A percentile compares a stretch with the other conserved stretches of the same genome.
Evolutionary conservation across 1,140 invertebrate genomes (phyloP).

Genomic region (Diuraphis noxia): DNA sequence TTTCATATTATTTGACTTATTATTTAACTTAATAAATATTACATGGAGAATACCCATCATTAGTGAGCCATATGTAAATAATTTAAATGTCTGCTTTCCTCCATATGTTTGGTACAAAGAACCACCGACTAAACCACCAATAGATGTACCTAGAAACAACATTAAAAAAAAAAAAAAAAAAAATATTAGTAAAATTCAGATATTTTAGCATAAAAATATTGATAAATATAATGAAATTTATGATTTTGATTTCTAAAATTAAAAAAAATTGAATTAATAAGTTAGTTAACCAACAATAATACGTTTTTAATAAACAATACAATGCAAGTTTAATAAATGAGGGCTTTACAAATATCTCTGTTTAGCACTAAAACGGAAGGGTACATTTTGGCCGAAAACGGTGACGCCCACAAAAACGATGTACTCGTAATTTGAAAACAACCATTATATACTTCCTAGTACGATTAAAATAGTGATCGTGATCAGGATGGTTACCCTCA

Average conservation of each 20-base stretch:
- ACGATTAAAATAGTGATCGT: too few species aligned
- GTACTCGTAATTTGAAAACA: too few species aligned
- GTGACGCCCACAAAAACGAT: too few species aligned
- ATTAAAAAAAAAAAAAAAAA: neutral
- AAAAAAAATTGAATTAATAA: neutral
- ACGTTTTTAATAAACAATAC: neutral
- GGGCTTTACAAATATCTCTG: neutral
- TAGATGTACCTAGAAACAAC: conserved; percentile 68
- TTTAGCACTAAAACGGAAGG: too few species aligned
- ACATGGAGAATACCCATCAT: conserved; percentile 68
- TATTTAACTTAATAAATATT: conserved; percentile 62
- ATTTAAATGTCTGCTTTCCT: conserved; percentile 69
- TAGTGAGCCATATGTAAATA: conserved; percentile 72
- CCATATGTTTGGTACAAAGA: conserved; percentile 66
- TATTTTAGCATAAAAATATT: too few species aligned
- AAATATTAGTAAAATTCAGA: neutral
- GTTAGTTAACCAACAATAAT: too few species aligned
- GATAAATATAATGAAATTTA: neutral
- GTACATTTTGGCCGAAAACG: too few species aligned
- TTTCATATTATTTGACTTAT: neutral
- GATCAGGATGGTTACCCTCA: too few species aligned
- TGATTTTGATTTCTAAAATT: neutral
- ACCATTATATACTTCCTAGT: too few species aligned
- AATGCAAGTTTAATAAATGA: neutral
- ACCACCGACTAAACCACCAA: conserved; percentile 76